phyloP scores from a whole-genome alignment of 2,888 invertebrate genomes.

The Caenorhabditis sp. region DNA sequence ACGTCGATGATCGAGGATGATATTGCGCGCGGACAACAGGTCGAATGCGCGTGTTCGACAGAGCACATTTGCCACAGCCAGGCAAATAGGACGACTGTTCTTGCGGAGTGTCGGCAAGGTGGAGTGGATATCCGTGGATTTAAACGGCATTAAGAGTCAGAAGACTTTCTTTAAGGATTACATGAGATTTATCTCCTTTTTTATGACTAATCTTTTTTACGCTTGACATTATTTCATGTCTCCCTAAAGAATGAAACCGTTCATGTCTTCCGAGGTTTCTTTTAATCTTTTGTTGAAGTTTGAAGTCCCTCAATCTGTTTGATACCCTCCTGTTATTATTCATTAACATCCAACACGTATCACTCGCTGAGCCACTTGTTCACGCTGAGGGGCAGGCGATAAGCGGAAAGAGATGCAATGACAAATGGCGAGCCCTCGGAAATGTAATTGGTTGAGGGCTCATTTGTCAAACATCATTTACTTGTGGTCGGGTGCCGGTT shows the following conservation, averaged over 20 bases:
- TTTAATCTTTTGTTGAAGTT: background rate
- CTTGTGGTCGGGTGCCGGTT: conserved; percentile 93
- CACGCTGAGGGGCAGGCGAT: conserved; percentile 38
- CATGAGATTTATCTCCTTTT: background rate
- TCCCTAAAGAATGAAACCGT: no score
- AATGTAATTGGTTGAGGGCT: conserved; percentile 69
- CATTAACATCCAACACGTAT: conserved; percentile 20
- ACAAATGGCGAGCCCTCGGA: conserved; percentile 65
- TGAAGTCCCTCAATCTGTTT: conserved; percentile 27
- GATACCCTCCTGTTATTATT: conserved; percentile 22
- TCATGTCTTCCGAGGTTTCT: conserved; percentile 5
- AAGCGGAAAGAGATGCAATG: conserved; percentile 51
- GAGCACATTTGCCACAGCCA: background rate
- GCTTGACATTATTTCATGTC: background rate
- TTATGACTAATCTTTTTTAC: background rate
- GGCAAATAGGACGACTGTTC: background rate
- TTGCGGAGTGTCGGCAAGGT: background rate
- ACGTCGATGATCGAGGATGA: background rate
- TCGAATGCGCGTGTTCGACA: no score
- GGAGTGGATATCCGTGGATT: conserved; percentile 8
- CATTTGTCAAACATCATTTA: conserved; percentile 72
- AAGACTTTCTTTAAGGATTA: conserved; percentile 15
- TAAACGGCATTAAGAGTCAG: conserved; percentile 10
- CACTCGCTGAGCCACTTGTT: conserved; percentile 37
- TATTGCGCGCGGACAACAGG: no score